Evolutionary conservation across 2,797 vertebrate species (phyloP), one percentile per base, ranked within the genome.

Genomic region (Characodon lateralis): DNA sequence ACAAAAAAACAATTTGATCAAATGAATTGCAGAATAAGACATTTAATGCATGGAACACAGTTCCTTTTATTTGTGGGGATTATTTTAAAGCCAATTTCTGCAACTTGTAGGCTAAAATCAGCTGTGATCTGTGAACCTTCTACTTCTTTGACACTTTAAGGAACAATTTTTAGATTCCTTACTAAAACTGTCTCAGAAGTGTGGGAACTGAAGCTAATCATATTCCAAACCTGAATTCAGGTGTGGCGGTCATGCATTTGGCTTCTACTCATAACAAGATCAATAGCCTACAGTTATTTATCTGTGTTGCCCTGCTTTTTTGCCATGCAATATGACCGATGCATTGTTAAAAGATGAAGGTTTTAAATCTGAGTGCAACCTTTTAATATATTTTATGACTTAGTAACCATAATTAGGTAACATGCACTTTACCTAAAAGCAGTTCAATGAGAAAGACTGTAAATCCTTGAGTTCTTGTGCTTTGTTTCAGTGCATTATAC

Each of bases 101-200:
- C 31, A 41, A 43, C 41, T 59, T 48, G 10, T 22, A 79, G 66
- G 46, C 63, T 41, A 73, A 41, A 13, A 18, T 22, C 26, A 76
- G 24, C 71, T 75, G 12, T 83, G 78, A 31, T 79, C 71, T 78
- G 78, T 84, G 55, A 68, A n/a, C 56, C 59, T 48, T 77, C 28
- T 56, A 31, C 48, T 59, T 78, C 43, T 73, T 41, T 12, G 55
- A 76, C 26, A 71, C 71, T 55, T 73, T 58, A n/a, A 68, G 58
- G 48, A 0, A 79, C 55, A 66, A 84, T 61, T 26, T 13, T 53
- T 43, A 10, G 56, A 80, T 80, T 74, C 31, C 50, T 66, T 51
- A 18, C 69, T 73, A 48, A 80, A 83, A 85, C 5, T 22, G 51
- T 55, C 51, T 20, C 20, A 55, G 22, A 22, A 55, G 18, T 24